Conservation (phyloP, 1,140 invertebrate genomes). For the Ephestia elutella region DNA sequence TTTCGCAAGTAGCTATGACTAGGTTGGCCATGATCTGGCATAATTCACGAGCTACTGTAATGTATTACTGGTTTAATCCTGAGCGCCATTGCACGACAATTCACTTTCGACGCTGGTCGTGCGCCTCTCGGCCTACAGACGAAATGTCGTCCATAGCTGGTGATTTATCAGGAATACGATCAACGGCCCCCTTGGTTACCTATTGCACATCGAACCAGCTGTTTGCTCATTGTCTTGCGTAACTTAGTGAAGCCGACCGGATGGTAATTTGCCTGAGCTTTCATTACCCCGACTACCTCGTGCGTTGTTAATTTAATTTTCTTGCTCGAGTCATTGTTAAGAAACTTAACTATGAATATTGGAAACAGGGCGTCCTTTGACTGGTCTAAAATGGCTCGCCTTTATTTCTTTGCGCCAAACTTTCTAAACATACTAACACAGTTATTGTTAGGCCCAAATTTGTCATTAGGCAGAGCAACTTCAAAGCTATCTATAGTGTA, state of each 20-base stretch:
- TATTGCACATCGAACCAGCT: constrained; percentile 50
- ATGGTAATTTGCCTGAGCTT: constrained; percentile 59
- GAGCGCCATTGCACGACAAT: constrained; percentile 51
- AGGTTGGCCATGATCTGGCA: neutral
- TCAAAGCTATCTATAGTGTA: too few species aligned
- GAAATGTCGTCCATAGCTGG: constrained; percentile 46
- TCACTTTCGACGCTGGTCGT: constrained; percentile 65
- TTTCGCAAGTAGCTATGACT: neutral
- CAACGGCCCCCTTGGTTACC: constrained; percentile 52
- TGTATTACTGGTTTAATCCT: constrained; percentile 4
- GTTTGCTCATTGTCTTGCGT: constrained; percentile 58
- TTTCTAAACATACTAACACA: too few species aligned
- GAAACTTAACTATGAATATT: constrained; percentile 25
- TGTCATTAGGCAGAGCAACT: too few species aligned
- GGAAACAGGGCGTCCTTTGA: neutral
- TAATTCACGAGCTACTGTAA: neutral
- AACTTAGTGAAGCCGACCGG: constrained; percentile 52
- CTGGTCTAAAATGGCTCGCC: too few species aligned
- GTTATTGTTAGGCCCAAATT: too few species aligned
- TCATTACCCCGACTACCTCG: constrained; percentile 48
- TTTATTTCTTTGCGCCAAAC: too few species aligned
- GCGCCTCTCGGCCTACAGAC: constrained; percentile 51
- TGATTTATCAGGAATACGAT: constrained; percentile 63
- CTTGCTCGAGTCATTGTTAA: constrained; percentile 32
- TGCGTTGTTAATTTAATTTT: constrained; percentile 61